Conservation (phyloP, 1,140 invertebrate genomes). For the Dendroctonus valens region DNA sequence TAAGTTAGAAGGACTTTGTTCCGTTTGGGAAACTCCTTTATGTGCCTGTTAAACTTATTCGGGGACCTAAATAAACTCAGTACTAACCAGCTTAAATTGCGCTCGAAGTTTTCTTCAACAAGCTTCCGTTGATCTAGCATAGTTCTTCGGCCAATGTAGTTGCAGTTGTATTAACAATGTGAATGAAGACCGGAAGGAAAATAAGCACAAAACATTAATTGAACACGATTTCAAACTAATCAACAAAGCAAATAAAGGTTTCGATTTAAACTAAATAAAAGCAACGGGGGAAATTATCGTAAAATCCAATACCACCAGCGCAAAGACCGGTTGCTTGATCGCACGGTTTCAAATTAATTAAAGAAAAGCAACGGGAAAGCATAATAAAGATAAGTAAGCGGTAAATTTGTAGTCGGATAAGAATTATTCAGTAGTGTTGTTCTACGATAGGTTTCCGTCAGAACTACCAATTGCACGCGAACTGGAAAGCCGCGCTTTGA, state of each 20-base stretch:
- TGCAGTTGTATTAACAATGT: no score
- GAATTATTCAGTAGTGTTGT: neutral
- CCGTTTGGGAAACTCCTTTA: slow-evolving; percentile 1
- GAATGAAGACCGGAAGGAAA: neutral
- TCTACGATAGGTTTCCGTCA: neutral
- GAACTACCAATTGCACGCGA: no score
- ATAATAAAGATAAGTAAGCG: slow-evolving; percentile 3
- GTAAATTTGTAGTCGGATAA: neutral
- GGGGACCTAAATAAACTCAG: neutral
- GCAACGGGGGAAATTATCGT: no score
- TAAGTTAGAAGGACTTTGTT: slow-evolving; percentile 12
- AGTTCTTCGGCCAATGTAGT: no score
- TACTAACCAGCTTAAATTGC: no score
- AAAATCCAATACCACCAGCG: no score
- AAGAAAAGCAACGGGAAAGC: neutral
- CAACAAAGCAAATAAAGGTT: neutral
- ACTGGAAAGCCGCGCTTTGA: no score
- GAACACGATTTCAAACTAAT: neutral
- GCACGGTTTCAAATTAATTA: slow-evolving; percentile 1
- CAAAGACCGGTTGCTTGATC: neutral
- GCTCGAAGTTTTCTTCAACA: no score
- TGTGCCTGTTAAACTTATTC: slow-evolving; percentile 1
- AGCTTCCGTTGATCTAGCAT: no score
- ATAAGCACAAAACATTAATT: neutral
- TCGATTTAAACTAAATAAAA: neutral